phyloP scores from a whole-genome alignment of 2,888 invertebrate genomes.

The Ptychoptera contaminata region DNA sequence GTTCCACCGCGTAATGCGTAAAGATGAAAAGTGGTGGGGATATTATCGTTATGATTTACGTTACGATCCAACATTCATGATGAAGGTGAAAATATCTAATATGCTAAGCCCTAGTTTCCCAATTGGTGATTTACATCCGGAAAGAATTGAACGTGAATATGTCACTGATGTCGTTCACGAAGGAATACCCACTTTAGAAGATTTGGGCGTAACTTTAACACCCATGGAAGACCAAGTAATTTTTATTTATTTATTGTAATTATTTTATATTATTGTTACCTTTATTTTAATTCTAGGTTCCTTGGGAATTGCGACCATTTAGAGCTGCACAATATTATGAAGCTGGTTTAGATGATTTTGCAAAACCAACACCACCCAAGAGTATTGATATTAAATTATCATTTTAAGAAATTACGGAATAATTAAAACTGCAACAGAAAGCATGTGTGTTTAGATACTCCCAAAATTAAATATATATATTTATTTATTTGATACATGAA shows the following conservation, averaged over 20 bases:
- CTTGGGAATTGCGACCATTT: constrained; percentile 64
- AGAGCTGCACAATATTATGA: constrained; percentile 55
- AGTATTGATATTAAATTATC: constrained; percentile 13
- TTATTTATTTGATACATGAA: no score
- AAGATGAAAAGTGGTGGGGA: constrained; percentile 47
- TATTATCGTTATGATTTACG: constrained; percentile 57
- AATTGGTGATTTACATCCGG: constrained; percentile 53
- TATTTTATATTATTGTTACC: background rate
- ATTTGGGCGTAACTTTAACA: constrained; percentile 67
- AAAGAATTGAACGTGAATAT: constrained; percentile 71
- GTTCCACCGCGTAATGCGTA: constrained; percentile 61
- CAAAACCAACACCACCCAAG: constrained; percentile 41
- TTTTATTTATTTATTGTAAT: background rate
- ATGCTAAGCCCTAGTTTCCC: constrained; percentile 48
- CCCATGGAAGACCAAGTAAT: constrained; percentile 54
- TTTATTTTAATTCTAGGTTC: constrained; percentile 21
- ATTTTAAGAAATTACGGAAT: no score
- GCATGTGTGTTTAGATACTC: no score
- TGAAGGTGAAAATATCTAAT: constrained; percentile 48
- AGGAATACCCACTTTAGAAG: constrained; percentile 64
- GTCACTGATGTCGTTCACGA: constrained; percentile 49
- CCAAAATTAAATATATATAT: no score
- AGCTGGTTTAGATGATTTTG: constrained; percentile 59
- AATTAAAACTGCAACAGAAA: no score
- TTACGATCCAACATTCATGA: constrained; percentile 47